Conservation (phyloP, 2,888 invertebrate genomes). For the Mythimna ferrago region DNA sequence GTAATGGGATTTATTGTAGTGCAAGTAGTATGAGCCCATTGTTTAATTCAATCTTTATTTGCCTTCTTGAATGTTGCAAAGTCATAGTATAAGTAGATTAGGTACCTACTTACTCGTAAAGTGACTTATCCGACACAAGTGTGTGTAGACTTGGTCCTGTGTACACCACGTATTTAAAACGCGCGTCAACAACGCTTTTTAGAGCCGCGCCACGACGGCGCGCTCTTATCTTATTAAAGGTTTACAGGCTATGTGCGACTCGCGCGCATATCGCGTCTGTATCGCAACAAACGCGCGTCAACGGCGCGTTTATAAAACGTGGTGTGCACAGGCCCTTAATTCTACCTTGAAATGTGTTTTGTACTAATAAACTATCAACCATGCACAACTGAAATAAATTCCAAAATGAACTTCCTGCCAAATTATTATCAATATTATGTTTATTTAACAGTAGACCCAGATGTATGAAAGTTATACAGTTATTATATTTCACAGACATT, state of each 20-base stretch:
- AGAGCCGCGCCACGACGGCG: too few relatives aligned
- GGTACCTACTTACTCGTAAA: background rate
- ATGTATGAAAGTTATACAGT: background rate
- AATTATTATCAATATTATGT: background rate
- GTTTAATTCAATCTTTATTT: background rate
- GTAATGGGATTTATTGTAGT: slow-evolving; percentile 8
- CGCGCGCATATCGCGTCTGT: too few relatives aligned
- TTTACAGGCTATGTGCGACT: too few relatives aligned
- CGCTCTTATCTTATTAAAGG: too few relatives aligned
- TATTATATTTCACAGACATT: background rate
- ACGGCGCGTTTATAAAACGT: too few relatives aligned
- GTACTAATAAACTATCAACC: background rate
- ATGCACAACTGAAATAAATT: background rate
- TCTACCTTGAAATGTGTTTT: background rate
- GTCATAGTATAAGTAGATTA: background rate
- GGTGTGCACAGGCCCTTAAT: too few relatives aligned
- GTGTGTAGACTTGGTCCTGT: slow-evolving; percentile 4
- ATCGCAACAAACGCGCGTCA: too few relatives aligned
- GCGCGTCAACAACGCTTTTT: too few relatives aligned
- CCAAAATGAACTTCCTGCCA: background rate
- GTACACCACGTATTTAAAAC: background rate
- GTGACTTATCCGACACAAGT: background rate
- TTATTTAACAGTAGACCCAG: too few relatives aligned
- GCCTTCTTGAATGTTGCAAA: background rate
- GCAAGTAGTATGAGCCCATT: background rate